Evolutionary conservation across 2,888 invertebrate species (phyloP), one percentile per base, ranked within the genome.

Genomic region (Ferdinandea cuprea): DNA sequence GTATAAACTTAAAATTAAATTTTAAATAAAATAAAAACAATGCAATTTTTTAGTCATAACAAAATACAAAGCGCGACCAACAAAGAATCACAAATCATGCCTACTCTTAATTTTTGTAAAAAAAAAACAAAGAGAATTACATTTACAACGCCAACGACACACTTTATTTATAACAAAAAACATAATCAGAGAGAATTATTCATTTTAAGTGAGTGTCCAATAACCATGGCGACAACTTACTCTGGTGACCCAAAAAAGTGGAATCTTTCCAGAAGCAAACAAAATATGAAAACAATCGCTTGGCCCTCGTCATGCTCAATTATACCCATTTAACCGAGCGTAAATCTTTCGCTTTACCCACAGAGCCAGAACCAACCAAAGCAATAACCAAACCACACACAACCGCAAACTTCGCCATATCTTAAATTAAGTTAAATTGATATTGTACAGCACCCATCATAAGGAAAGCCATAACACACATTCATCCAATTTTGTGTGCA

Each of bases 231-330:
- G 32, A 66, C 35, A 30, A 3, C 28, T 19, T 71, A 48, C n/a
- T 5, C 15, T 13, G 13, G 15, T 2, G 13, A 15, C 6, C 73
- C 73, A 54, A 72, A 79, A 66, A 72, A 15, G 15, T 19, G 13
- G 15, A 59, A 52, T 52, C 40, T 54, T 50, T 63, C 30, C 37
- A 13, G 37, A 69, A 21, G 30, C 58, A 59, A 59, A 52, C 19
- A 54, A 40, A 65, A 21, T 52, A 44, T 54, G 61, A 83, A 66
- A 56, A 72, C 42, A 73, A 63, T 78, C 58, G 59, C 50, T 44
- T 56, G 83, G 73, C 72, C 72, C 78, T 78, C 72, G 83, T 63
- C 78, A 83, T 73, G 78, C 83, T 83, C 83, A 83, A 83, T 83
- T 78, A 83, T 83, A 58, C 78, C 58, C 78, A 83, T 72, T 83